Evolutionary conservation across 2,888 invertebrate species (phyloP).

Genomic region (Ommatoiulus sabulosus): DNA sequence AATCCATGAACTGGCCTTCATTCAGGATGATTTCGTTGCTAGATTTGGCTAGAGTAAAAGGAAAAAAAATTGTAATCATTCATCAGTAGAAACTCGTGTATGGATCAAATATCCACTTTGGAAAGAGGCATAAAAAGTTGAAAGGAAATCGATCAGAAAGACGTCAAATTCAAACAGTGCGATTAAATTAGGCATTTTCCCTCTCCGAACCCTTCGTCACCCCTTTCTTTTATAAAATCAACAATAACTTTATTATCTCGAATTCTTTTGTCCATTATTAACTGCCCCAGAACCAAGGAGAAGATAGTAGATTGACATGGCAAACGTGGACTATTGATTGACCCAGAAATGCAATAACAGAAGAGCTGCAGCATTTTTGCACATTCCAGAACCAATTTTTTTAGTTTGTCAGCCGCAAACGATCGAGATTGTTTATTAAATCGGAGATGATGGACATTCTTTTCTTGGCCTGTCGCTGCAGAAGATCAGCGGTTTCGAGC

Average conservation of each 20-base stretch:
- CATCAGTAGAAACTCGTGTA: not conserved
- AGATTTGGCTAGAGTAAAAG: conserved; percentile 60
- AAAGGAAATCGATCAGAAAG: conserved; percentile 39
- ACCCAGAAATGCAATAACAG: not conserved
- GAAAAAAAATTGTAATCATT: conserved; percentile 25
- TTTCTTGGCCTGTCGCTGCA: not conserved
- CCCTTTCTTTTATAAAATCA: conserved; percentile 17
- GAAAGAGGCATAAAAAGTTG: conserved; percentile 23
- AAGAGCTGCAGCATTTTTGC: not conserved
- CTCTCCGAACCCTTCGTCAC: conserved; percentile 5
- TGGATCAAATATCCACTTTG: conserved; percentile 40
- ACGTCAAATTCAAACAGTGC: not conserved
- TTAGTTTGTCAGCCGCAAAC: not conserved
- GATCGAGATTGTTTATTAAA: not conserved
- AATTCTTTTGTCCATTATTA: conserved; percentile 23
- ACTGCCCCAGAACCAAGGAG: not conserved
- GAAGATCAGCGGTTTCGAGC: not conserved
- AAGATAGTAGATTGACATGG: not conserved
- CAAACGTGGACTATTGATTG: conserved; percentile 27
- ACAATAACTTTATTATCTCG: conserved; percentile 28
- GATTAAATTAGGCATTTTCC: conserved; percentile 3
- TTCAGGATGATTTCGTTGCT: conserved; percentile 63
- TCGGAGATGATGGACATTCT: not conserved
- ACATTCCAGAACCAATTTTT: not conserved
- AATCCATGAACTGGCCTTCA: conserved; percentile 61